Conservation (phyloP, 2,888 invertebrate genomes). For the Atrina japonica region DNA sequence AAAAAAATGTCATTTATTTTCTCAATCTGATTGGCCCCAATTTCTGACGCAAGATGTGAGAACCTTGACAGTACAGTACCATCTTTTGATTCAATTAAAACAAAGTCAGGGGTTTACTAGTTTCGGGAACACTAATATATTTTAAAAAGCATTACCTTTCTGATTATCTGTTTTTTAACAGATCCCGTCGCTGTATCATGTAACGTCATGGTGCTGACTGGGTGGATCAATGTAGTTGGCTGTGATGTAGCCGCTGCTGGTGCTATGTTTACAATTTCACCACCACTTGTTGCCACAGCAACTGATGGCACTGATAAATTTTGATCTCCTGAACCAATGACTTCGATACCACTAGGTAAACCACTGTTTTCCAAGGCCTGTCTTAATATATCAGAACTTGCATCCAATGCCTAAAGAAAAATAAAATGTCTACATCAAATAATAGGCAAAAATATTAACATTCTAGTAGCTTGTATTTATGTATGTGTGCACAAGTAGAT, state of each 20-base stretch:
- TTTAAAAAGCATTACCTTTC: too few relatives aligned
- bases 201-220: conserved; percentile 70
- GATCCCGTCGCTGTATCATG: conserved; percentile 78
- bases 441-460: too few relatives aligned
- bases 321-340: conserved; percentile 21
- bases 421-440: too few relatives aligned
- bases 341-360: conserved; percentile 62
- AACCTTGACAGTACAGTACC: too few relatives aligned
- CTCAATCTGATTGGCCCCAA: too few relatives aligned
- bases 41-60: too few relatives aligned
- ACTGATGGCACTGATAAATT: conserved; percentile 29
- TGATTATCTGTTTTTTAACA: conserved; percentile 80
- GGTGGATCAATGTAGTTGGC: conserved; percentile 28
- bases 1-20: too few relatives aligned
- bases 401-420: background rate
- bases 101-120: too few relatives aligned
- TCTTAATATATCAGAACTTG: conserved; percentile 82
- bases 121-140: too few relatives aligned
- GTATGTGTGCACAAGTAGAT: too few relatives aligned
- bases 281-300: background rate
- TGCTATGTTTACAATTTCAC: conserved; percentile 19
- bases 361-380: conserved; percentile 83
- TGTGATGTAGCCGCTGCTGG: conserved; percentile 21
- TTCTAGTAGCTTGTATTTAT: too few relatives aligned
- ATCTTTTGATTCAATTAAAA: too few relatives aligned